Base-by-base conservation (phyloP, 2,113 vertebrate genomes). In the Scartelaos histophorus region DNA sequence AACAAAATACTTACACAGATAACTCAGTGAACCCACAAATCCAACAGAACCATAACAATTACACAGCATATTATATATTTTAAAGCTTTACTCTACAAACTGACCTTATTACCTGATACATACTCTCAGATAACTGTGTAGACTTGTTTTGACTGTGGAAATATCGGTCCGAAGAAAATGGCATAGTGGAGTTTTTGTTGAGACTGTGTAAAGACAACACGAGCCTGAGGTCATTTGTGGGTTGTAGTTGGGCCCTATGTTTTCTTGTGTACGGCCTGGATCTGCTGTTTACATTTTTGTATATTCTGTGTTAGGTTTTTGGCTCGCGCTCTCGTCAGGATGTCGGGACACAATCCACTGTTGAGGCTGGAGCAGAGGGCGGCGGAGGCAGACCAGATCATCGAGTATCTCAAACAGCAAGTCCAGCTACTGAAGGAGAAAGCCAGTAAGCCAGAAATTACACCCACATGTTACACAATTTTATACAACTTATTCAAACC, bases 351-450 rank as follows among this genome's bases (percentile, higher is more conserved):
- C 86, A 95, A 93, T 66, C 92, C 95, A 68, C 86, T 99, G 88
- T 90, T 93, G 92, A 94, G 95, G 80, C 88, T 99, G 92, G 96
- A 99, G 78, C 96, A 97, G 92, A 95, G 97, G 72, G 96, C 97
- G 4, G 91, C 94, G 3, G 98, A 99, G 78, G 98, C 97, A 0
- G 98, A 99, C 90, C 95, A 97, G 92, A 91, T 99, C 86, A 99
- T 99, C 74, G 96, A 95, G 69, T 98, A 96, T 89, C 95, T 99
- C 69, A 98, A 98, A 87, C 95, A 98, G 67, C 98, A 98, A 89
- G 94, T 99, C 82, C 95, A 95, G 86, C 93, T 98, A 82, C 95
- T 99, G 16, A 99, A 98, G 86, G 96, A 98, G 81, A 99, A 98
- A 95, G 95, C 97, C 77, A 91, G 98, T 99, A 94, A 95, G 96